phyloP scores from a whole-genome alignment of 2,888 invertebrate species.

The Ichneumon xanthorius region DNA sequence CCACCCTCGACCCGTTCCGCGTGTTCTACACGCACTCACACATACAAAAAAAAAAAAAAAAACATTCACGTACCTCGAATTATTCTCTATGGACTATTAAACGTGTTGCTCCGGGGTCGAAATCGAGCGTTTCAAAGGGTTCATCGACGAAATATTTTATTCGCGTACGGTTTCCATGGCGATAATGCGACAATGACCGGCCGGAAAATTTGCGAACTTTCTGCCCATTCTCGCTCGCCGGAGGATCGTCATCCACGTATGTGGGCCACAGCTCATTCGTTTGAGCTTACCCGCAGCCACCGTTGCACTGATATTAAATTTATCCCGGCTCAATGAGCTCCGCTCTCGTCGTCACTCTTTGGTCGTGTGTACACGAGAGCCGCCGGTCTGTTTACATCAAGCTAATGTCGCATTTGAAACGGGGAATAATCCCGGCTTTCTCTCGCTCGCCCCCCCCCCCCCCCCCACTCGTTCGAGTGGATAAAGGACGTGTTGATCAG shows the following conservation, averaged over 20 bases:
- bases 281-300: constrained; percentile 11
- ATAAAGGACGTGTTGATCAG: constrained; percentile 49
- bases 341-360: not conserved
- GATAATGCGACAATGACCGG: no score
- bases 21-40: no score
- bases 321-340: constrained; percentile 9
- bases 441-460: not conserved
- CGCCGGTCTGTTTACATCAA: not conserved
- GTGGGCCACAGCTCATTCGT: not conserved
- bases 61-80: not conserved
- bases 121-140: not conserved
- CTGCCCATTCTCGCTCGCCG: no score
- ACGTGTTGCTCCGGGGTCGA: not conserved
- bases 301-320: constrained; percentile 29
- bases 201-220: no score
- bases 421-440: constrained; percentile 19
- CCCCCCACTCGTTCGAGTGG: constrained; percentile 19
- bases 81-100: not conserved
- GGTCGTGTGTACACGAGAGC: not conserved
- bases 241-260: no score
- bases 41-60: no score
- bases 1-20: not conserved
- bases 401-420: constrained; percentile 37
- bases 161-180: no score
- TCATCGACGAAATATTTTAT: no score